Evolutionary conservation across 2,113 vertebrate species (phyloP), one percentile per base, ranked within the genome.

Genomic region (Eonycteris spelaea): DNA sequence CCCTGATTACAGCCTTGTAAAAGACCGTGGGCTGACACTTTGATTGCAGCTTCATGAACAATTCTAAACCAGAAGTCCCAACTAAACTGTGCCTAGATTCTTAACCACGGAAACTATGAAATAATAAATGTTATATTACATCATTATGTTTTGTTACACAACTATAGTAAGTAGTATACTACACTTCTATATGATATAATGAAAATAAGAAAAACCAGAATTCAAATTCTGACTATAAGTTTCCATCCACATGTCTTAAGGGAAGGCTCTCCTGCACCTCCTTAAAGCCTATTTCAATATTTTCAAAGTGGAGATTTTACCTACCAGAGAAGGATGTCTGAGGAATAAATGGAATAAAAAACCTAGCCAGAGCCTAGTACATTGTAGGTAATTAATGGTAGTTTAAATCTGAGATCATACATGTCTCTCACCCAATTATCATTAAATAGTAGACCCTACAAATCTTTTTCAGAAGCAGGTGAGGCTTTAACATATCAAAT

Each of bases 391-490:
- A 74, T 65, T 70, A 93, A 84, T 70, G 59, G 21, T 30, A 80
- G 35, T 70, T 94, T 87, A 68, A 83, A 90, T 90, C 65, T 40
- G 61, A 88, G 77, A 94, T 94, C 24, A 65, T 40, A 67, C 55
- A 82, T 67, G 18, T 68, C 21, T 92, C 43, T 94, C 35, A 90
- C 10, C 13, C 43, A 67, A 90, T 86, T 89, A 75, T 18, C 63
- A 70, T 26, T 90, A 92, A 94, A 84, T 38, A 71, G 45, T 8
- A 96, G 35, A 14, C 24, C 0, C 21, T 95, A 65, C 63, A 43
- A 93, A 78, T 91, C 21, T 19, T 79, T 94, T 88, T 86, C 9
- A 92, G 77, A 97, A 88, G 45, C 30, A 86, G 59, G 83, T 65
- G 6, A 83, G 0, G 28, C 77, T 91, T 91, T 84, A 86, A 97